A percentile compares a stretch with the other conserved stretches of the same genome.
Evolutionary conservation across 2,113 vertebrate species (phyloP).

Genomic region (Atractosteus spatula): DNA sequence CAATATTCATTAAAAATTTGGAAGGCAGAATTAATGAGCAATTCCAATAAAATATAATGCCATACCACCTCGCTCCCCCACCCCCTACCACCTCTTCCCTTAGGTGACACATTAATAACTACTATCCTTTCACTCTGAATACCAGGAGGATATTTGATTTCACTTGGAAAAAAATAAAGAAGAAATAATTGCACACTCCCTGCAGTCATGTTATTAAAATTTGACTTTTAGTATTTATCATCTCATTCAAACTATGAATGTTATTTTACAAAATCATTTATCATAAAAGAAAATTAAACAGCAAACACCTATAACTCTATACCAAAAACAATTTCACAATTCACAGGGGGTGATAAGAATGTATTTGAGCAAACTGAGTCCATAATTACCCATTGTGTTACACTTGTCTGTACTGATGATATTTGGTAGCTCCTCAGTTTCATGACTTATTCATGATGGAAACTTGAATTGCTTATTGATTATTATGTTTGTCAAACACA

Average conservation of each 20-base stretch:
- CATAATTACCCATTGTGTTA: constrained; percentile 8
- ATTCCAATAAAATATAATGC: constrained; percentile 30
- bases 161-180: not conserved
- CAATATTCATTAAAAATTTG: constrained; percentile 29
- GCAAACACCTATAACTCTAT: constrained; percentile 10
- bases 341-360: constrained; percentile 7
- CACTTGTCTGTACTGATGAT: not conserved
- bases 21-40: constrained; percentile 34
- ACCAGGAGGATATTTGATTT: constrained; percentile 2
- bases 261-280: constrained; percentile 14
- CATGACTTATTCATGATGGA: constrained; percentile 17
- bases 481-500: no score
- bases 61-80: constrained; percentile 10
- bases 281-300: constrained; percentile 10
- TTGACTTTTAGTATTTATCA: constrained; percentile 18
- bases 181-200: constrained; percentile 8
- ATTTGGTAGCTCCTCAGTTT: not conserved
- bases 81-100: constrained; percentile 13
- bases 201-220: constrained; percentile 16
- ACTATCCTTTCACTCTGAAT: constrained; percentile 20
- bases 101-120: constrained; percentile 31
- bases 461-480: not conserved
- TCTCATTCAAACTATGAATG: constrained; percentile 3
- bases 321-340: constrained; percentile 19
- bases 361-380: not conserved